phyloP scores from a whole-genome alignment of 2,888 invertebrate species.

The Escarpia spicata region DNA sequence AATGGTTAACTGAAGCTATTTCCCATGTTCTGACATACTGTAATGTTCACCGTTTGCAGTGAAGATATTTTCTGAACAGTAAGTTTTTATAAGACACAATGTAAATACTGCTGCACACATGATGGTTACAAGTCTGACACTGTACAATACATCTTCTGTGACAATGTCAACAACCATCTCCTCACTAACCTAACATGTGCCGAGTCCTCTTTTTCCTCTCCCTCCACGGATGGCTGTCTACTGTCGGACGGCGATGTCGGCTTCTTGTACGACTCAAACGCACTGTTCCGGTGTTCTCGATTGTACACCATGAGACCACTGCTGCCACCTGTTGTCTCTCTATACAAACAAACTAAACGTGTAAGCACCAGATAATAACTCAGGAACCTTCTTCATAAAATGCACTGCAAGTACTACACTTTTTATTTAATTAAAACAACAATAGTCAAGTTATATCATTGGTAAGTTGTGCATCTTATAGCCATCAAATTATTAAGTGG shows the following conservation, averaged over 20 bases:
- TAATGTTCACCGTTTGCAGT: not conserved
- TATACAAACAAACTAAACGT: not conserved
- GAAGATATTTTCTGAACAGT: not conserved
- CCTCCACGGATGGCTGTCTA: not conserved
- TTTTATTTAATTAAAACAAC: not conserved
- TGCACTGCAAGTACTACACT: not conserved
- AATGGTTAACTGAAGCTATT: not conserved
- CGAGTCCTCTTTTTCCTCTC: not conserved
- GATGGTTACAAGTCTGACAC: not conserved
- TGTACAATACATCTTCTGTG: not conserved
- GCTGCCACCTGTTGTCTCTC: constrained; percentile 38
- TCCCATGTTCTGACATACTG: not conserved
- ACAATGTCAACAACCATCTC: not conserved
- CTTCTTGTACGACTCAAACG: constrained; percentile 93
- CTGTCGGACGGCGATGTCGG: constrained; percentile 67
- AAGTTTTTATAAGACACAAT: not conserved
- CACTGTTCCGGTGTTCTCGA: constrained; percentile 76
- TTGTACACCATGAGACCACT: constrained; percentile 28
- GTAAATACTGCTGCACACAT: not conserved
- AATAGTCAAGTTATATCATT: not conserved
- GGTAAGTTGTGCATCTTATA: not conserved
- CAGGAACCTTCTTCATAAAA: not conserved
- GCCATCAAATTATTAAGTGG: not conserved
- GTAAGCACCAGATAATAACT: not conserved
- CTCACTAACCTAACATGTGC: not conserved